Conservation (phyloP, 2,113 vertebrate species). For the Atlantisia rogersi region DNA sequence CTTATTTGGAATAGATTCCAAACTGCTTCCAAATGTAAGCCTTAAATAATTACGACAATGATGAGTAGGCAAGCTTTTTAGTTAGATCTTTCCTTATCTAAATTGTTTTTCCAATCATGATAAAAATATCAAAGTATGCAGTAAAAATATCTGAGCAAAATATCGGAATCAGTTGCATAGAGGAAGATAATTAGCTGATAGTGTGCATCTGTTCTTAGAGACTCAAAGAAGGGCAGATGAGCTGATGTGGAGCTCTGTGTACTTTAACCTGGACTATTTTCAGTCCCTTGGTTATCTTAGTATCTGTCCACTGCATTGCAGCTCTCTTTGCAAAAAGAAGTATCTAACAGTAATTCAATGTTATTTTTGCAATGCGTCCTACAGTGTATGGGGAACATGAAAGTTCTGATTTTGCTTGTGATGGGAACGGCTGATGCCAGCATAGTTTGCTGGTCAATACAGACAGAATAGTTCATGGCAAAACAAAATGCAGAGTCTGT, state of each 20-base stretch:
- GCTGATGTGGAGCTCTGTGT: constrained; percentile 15
- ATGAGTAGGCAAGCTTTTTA: constrained; percentile 48
- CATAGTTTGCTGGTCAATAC: background rate
- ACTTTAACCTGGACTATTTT: constrained; percentile 57
- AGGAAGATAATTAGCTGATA: constrained; percentile 58
- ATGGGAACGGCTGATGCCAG: background rate
- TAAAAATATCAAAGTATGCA: constrained; percentile 62
- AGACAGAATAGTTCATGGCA: background rate
- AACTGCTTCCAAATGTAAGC: constrained; percentile 45
- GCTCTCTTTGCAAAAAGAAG: background rate
- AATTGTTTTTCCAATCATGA: constrained; percentile 49
- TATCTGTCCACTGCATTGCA: constrained; percentile 33
- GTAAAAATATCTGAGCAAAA: constrained; percentile 57
- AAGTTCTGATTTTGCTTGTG: background rate
- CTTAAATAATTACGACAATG: constrained; percentile 54
- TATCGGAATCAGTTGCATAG: constrained; percentile 3
- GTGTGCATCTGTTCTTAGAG: constrained; percentile 20
- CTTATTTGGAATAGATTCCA: constrained; percentile 31
- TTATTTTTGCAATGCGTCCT: background rate
- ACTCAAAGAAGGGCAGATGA: constrained; percentile 23
- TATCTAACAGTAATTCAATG: background rate
- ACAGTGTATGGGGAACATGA: fast-evolving
- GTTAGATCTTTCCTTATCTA: constrained; percentile 56
- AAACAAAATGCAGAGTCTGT: background rate
- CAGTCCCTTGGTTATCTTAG: background rate